Evolutionary conservation across 2,888 invertebrate genomes (phyloP), one percentile per base, ranked within the genome.

Genomic region (Caenorhabditis uteleia): DNA sequence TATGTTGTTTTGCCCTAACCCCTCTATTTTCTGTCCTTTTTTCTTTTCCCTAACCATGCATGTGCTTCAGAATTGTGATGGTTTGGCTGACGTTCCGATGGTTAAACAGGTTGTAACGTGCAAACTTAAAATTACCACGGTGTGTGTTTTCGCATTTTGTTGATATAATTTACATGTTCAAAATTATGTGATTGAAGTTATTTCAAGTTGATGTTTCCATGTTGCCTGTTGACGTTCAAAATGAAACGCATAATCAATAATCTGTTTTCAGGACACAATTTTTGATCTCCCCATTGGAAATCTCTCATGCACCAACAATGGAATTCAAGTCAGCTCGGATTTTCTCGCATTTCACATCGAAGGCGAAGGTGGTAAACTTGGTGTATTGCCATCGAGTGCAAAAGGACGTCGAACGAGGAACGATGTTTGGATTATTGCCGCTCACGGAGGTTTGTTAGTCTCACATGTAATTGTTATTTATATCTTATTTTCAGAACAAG

Each of bases 281-380:
- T 88, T 91, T 75, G 94, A 94, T 84, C 89, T 95, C 76, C 90
- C 90, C 80, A 91, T 94, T 59, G 93, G 93, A 26, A 92, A 91
- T 29, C 91, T 94, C 85, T 92, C 92, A 84, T 93, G 93, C 18
- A 93, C 91, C 86, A 93, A 95, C 59, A 94, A 94, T 85, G 94
- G 93, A 85, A 93, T 95, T 82, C 89, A 92, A 81, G 91, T 93
- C 23, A 93, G 93, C 7, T 91, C 91, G 16, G 90, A 91, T 10
- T 93, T 93, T 84, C 91, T 94, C 90, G 94, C 93, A 16, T 95
- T 95, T 84, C 93, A 93, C 84, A 91, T 92, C 87, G 94, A 95
- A 85, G 91, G 92, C 83, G 91, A 91, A 76, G 91, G 93, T 26
- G 92, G 93, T 1, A 92, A 91, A 86, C 88, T 95, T 80, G 94